Conservation (phyloP, 2,113 vertebrate species). For the Phalacrocorax carbo region DNA sequence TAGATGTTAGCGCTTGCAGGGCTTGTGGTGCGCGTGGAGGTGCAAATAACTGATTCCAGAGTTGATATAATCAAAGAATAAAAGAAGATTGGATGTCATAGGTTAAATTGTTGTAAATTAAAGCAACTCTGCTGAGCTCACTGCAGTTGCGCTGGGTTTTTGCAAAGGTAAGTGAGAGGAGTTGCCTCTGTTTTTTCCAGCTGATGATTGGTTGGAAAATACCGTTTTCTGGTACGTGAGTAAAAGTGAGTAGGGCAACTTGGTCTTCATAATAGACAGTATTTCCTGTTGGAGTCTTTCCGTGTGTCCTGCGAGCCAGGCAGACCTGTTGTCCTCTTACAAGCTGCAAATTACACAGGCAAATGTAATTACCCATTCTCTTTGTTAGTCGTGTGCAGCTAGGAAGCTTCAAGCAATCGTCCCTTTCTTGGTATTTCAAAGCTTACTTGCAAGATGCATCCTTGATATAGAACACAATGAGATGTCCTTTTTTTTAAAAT, state of each 20-base stretch:
- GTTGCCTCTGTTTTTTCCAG: background rate
- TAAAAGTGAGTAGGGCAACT: background rate
- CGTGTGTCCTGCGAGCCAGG: background rate
- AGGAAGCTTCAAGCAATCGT: constrained; percentile 61
- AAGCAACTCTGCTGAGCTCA: background rate
- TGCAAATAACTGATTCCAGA: background rate
- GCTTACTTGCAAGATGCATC: constrained; percentile 61
- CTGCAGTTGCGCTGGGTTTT: background rate
- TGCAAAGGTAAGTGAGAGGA: background rate
- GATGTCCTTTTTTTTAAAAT: constrained; percentile 72
- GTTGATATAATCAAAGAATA: constrained; percentile 20
- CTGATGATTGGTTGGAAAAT: background rate
- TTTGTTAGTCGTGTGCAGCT: constrained; percentile 66
- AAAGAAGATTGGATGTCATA: constrained; percentile 5
- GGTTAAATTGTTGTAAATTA: constrained; percentile 38
- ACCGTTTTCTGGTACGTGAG: background rate
- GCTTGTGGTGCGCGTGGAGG: background rate
- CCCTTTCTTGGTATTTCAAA: constrained; percentile 74
- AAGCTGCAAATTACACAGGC: constrained; percentile 66
- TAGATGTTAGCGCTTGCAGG: background rate
- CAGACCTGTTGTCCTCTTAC: constrained; percentile 69
- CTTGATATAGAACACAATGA: constrained; percentile 77
- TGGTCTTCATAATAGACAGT: background rate
- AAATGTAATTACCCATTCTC: constrained; percentile 72
- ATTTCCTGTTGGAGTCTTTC: constrained; percentile 3